Evolutionary conservation across 2,888 invertebrate genomes (phyloP), one percentile per base, ranked within the genome.

Genomic region (Neuroscelio doddi): DNA sequence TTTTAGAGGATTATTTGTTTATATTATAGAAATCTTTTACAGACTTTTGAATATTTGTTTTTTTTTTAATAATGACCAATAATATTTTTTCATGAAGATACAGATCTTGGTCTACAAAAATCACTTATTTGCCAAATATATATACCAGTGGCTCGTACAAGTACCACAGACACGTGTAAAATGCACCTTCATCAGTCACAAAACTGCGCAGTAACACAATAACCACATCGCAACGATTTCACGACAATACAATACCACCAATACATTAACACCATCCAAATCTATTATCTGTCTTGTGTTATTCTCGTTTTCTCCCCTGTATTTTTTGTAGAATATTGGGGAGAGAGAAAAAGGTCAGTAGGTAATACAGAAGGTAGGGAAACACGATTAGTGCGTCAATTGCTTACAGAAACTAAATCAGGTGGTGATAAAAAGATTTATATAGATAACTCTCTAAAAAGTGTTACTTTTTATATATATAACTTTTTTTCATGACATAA

Each of bases 271-370:
- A 69, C 75, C 70, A 71, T 72, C 76, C 75, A 75, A 79, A 79
- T 76, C 80, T 69, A 81, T 82, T 81, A 81, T 81, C 78, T 76
- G 76, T 77, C 78, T 75, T 78, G 76, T 78, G 78, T 79, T 78
- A 77, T 78, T 79, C 77, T 62, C 59, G 68, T 63, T 64, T 58
- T 52, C 51, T 47, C 47, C 44, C 55, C 41, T 30, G 62, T 56
- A 53, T 57, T 68, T 53, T 65, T 55, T 29, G 50, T 29, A 34
- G 34, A 32, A 44, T 26, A 47, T 50, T 52, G 36, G 44, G 51
- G 39, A 47, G 50, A 27, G 26, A 41, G 34, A 41, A 10, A 15
- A 36, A 27, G 24, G 26, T 24, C 24, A 5, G 26, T 15, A 21
- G 12, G n/a, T n/a, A n/a, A n/a, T n/a, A n/a, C 14, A 14, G 2